A percentile compares a stretch with the other conserved stretches of the same genome.
Conservation (phyloP, 2,113 vertebrate genomes). For the Pyrgilauda ruficollis region DNA sequence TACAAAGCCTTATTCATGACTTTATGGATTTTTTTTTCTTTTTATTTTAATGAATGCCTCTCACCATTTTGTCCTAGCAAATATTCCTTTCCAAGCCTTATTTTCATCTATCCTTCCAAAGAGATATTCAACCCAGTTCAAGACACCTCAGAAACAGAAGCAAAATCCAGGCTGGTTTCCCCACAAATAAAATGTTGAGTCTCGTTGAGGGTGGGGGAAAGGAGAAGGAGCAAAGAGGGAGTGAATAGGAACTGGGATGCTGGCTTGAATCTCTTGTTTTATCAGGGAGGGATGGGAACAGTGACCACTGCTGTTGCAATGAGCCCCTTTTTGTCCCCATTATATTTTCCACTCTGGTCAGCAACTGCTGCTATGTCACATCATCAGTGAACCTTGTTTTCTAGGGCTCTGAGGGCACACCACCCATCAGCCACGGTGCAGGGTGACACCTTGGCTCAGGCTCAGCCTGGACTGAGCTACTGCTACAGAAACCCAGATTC, state of each 20-base stretch:
- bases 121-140: not conserved
- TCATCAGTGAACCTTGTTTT: not conserved
- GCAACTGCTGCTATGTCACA: not conserved
- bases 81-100: not conserved
- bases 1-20: not conserved
- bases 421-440: not conserved
- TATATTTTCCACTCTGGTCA: not conserved
- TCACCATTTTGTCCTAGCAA: not conserved
- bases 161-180: not conserved
- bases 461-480: not conserved
- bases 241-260: not conserved
- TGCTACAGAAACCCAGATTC: not conserved
- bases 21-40: not conserved
- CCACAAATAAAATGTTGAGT: not conserved
- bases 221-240: not conserved
- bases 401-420: not conserved
- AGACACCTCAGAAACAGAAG: not conserved
- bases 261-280: not conserved
- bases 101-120: not conserved
- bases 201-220: accelerated
- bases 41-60: slow-evolving; percentile 22
- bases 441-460: not conserved
- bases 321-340: not conserved
- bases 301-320: not conserved
- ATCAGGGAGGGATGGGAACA: not conserved